These are phyloP conservation scores for Platichthys stellatus DNA, from an alignment of 2,113 vertebrate species.

Conservation along the genomic window DNA sequence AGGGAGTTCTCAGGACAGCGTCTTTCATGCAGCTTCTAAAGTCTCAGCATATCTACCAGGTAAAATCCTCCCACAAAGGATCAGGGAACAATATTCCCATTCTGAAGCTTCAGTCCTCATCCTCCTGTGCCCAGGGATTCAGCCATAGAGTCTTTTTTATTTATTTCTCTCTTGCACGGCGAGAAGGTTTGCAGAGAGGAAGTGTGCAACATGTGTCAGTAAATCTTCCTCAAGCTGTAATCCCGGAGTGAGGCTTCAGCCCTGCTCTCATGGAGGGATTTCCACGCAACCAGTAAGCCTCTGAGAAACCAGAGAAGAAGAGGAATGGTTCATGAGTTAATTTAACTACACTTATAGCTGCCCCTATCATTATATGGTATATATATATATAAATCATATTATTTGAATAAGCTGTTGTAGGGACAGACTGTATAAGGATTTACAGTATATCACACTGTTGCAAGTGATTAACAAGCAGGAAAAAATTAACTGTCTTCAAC, in stretches of 20 bases:
- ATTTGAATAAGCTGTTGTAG: not conserved
- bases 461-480: constrained; percentile 12
- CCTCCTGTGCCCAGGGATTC: constrained; percentile 27
- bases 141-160: constrained; percentile 20
- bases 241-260: constrained; percentile 81
- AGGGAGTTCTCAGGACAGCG: not conserved
- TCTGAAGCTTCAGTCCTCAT: constrained; percentile 21
- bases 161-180: constrained; percentile 6
- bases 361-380: not conserved
- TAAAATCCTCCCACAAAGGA: constrained; percentile 21
- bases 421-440: not conserved
- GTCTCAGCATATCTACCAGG: constrained; percentile 26
- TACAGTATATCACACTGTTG: not conserved
- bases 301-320: constrained; percentile 43
- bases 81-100: constrained; percentile 24
- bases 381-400: not conserved
- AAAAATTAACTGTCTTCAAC: not conserved
- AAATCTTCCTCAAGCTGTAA: constrained; percentile 88
- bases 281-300: constrained; percentile 72
- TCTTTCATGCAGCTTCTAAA: constrained; percentile 20
- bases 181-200: constrained; percentile 33
- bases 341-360: not conserved
- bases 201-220: constrained; percentile 78
- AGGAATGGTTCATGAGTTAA: constrained; percentile 9
- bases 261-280: constrained; percentile 84